These are phyloP conservation scores for Andrena dorsata DNA, from an alignment of 2,888 invertebrate genomes.

Conservation along the genomic window DNA sequence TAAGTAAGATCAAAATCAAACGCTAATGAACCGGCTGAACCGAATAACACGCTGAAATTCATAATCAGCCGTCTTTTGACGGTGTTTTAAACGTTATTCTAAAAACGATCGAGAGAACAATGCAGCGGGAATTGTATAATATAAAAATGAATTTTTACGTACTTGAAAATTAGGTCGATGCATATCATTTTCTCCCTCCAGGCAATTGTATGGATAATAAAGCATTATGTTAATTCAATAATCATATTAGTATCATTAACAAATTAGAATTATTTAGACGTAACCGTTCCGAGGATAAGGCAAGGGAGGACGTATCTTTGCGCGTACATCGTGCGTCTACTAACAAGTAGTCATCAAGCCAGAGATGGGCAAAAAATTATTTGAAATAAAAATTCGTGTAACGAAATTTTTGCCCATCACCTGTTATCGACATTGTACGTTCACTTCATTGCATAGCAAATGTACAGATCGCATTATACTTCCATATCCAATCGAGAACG, in stretches of 20 bases:
- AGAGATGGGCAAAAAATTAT: no score
- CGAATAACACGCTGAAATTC: conserved; percentile 21
- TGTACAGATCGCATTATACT: conserved; percentile 62
- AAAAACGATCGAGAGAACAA: conserved; percentile 9
- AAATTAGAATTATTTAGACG: conserved; percentile 72
- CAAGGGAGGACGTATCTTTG: conserved; percentile 56
- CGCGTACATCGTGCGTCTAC: conserved; percentile 59
- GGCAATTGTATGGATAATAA: conserved; percentile 64
- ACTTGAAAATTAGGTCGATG: conserved; percentile 71
- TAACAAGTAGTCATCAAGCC: conserved; percentile 65
- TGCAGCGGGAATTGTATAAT: conserved; percentile 43
- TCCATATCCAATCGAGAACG: conserved; percentile 52
- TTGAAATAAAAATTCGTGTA: no score
- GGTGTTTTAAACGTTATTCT: conserved; percentile 23
- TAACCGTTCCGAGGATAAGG: conserved; percentile 52
- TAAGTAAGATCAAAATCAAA: conserved; percentile 18
- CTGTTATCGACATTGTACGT: conserved; percentile 63
- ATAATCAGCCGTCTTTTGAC: conserved; percentile 33
- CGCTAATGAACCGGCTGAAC: conserved; percentile 5
- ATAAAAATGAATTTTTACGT: conserved; percentile 20
- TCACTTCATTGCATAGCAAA: conserved; percentile 60
- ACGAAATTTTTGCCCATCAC: no score
- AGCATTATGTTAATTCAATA: conserved; percentile 68
- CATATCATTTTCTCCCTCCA: conserved; percentile 79
- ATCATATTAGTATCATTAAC: conserved; percentile 71